Conservation (phyloP, 2,888 invertebrate species). For the Agrotis ipsilon region DNA sequence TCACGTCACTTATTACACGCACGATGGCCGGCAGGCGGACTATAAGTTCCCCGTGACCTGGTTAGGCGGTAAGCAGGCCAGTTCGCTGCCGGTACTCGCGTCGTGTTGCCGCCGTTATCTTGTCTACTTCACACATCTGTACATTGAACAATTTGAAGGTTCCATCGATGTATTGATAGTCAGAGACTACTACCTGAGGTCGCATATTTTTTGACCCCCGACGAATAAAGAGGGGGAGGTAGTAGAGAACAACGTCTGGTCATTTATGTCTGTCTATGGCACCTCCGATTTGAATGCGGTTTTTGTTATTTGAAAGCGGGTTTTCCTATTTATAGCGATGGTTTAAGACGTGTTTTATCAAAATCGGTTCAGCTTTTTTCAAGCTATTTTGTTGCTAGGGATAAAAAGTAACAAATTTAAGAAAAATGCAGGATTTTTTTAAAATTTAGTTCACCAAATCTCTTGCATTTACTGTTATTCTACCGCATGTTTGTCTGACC, state of each 20-base stretch:
- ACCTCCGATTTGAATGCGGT: too few relatives aligned
- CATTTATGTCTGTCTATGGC: too few relatives aligned
- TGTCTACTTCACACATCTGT: conserved; percentile 65
- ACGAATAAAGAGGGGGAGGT: too few relatives aligned
- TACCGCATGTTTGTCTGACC: neutral
- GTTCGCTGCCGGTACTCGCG: conserved; percentile 61
- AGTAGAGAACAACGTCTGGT: too few relatives aligned
- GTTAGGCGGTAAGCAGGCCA: conserved; percentile 75
- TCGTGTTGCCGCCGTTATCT: conserved; percentile 73
- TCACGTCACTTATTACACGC: conserved; percentile 74
- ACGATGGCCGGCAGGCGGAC: conserved; percentile 63
- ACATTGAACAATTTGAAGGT: conserved; percentile 24
- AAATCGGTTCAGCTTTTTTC: too few relatives aligned
- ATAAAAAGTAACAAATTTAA: too few relatives aligned
- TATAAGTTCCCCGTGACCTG: conserved; percentile 78
- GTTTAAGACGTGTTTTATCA: too few relatives aligned
- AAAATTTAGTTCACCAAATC: too few relatives aligned
- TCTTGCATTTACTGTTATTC: neutral
- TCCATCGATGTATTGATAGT: conserved; percentile 3
- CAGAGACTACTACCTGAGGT: neutral
- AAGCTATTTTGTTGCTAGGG: too few relatives aligned
- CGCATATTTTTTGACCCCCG: neutral
- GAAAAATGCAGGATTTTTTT: too few relatives aligned
- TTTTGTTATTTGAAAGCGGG: too few relatives aligned
- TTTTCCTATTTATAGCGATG: too few relatives aligned